These are phyloP conservation scores for Podilymbus podiceps DNA, from an alignment of 2,113 vertebrate genomes.

Conservation along the genomic window DNA sequence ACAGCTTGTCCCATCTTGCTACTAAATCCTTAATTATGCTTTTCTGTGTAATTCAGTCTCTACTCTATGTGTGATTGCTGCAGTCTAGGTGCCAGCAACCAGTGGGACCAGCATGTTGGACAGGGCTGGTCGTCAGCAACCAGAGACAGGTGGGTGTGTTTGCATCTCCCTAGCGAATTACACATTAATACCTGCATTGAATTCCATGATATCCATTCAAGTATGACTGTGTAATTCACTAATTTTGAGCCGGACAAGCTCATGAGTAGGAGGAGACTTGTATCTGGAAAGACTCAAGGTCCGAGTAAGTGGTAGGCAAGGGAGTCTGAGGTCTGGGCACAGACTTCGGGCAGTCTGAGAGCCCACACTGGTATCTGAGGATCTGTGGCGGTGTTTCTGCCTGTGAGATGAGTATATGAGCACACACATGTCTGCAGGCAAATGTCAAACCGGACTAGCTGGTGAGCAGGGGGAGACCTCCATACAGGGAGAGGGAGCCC, in stretches of 20 bases:
- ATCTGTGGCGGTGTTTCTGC: background rate
- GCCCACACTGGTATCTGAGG: background rate
- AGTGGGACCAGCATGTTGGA: background rate
- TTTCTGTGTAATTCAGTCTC: background rate
- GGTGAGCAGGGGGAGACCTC: background rate
- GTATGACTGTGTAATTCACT: background rate
- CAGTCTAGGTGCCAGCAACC: too few relatives aligned
- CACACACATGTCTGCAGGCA: background rate
- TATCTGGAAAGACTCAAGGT: background rate
- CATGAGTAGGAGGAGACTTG: background rate
- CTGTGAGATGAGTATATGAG: background rate
- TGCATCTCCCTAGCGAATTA: background rate
- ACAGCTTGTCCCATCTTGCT: background rate
- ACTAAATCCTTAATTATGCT: background rate
- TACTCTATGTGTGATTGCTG: background rate
- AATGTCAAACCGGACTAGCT: background rate
- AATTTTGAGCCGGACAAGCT: background rate
- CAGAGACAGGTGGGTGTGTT: background rate
- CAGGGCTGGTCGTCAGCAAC: background rate
- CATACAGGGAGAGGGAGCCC: rapidly evolving
- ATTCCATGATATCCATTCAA: background rate
- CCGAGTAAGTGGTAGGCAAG: background rate
- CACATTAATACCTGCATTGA: background rate
- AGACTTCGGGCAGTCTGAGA: background rate
- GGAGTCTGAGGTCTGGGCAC: background rate